Evolutionary conservation across 2,113 vertebrate species (phyloP), one percentile per base, ranked within the genome.

Genomic region (Syrrhaptes paradoxus): DNA sequence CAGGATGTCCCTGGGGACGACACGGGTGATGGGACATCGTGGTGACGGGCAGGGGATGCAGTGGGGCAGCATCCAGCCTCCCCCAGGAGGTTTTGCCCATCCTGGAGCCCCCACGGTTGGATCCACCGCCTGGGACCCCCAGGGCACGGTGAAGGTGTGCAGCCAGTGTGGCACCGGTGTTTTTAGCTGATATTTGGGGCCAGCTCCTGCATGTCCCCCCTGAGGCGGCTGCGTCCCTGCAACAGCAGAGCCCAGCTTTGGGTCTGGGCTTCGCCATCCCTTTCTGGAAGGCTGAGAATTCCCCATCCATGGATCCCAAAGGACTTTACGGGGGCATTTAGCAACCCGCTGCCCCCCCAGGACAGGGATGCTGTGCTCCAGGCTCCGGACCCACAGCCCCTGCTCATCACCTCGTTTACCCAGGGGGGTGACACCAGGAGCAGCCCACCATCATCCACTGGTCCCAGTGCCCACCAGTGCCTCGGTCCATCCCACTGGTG

Each of bases 21-120:
- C 57, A 8, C 1, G 6, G 13, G 29, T 4, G 46, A 14, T 11
- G 3, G 2, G 77, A 10, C 2, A 1, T 28, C 1, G 0, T 7
- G 4, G 70, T 2, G 38, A 29, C 6, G 74, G 68, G 62, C 51
- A 20, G 75, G 49, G 46, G 38, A 48, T 41, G 25, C 3, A 1
- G 3, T 7, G 2, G 32, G 7, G 57, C 54, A 19, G 11, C 2
- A 8, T 6, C 67, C 24, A 8, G 20, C 20, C 17, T 57, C 36
- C 11, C 11, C 57, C 11, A 32, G 57, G 45, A 48, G 45, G n/a
- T n/a, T 61, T 31, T 51, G 18, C 29, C 22, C 63, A 26, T 46
- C 82, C 43, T 43, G 26, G 49, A 92, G 70, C 83, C 71, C 51
- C 29, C 6, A 2, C 45, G 18, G 41, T 55, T 0, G 7, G 51